Conservation (phyloP, 2,888 invertebrate species). For the Euzetes globulus region DNA sequence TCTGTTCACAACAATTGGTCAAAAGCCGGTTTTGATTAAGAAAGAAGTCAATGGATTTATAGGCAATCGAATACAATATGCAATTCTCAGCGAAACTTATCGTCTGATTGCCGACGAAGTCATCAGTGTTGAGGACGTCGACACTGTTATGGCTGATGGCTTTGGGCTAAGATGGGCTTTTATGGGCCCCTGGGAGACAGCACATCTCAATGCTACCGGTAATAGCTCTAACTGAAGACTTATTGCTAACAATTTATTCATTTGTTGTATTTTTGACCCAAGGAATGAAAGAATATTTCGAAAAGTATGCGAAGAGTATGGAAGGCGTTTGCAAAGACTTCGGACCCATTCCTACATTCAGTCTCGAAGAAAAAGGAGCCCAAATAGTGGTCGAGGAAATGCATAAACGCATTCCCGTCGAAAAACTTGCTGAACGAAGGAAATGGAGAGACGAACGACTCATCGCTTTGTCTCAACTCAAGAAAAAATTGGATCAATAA, state of each 20-base stretch:
- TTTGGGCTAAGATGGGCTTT: constrained; percentile 92
- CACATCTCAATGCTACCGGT: constrained; percentile 89
- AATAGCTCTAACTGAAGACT: constrained; percentile 12
- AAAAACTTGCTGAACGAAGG: constrained; percentile 64
- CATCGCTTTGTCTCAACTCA: constrained; percentile 68
- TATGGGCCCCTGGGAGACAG: constrained; percentile 84
- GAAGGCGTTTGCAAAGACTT: constrained; percentile 62
- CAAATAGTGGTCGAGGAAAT: constrained; percentile 63
- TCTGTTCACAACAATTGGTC: constrained; percentile 79
- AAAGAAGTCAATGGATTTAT: constrained; percentile 87
- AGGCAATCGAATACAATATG: constrained; percentile 90
- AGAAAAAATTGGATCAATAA: constrained; percentile 54
- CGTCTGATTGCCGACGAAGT: constrained; percentile 73
- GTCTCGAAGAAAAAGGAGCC: constrained; percentile 56
- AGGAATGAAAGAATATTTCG: constrained; percentile 59
- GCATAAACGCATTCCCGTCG: constrained; percentile 63
- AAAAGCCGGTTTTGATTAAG: constrained; percentile 75
- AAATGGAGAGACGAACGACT: constrained; percentile 76
- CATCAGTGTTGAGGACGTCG: constrained; percentile 77
- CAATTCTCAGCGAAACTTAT: constrained; percentile 86
- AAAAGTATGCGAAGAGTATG: constrained; percentile 57
- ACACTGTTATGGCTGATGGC: constrained; percentile 87
- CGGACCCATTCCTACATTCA: constrained; percentile 64
- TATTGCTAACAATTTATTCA: not conserved
- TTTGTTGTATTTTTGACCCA: no score